Evolutionary conservation across 2,888 invertebrate species (phyloP), one percentile per base, ranked within the genome.

Genomic region (Sphaerophoria taeniata): DNA sequence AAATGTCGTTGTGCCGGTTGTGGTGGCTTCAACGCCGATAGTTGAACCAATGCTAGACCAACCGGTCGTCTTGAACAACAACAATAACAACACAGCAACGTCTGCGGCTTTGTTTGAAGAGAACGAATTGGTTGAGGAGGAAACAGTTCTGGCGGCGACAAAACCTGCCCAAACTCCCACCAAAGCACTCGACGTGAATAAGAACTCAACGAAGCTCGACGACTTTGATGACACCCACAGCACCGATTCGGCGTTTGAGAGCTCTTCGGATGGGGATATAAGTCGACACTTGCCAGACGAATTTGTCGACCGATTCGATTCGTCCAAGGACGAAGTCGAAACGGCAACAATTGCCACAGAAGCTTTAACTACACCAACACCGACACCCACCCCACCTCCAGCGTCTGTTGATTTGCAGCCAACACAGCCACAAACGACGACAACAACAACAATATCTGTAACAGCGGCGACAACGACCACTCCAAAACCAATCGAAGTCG

Each of bases 241-340:
- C 87, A 91, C 90, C 2, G 91, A 91, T 87, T 92, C 92, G 53
- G 91, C 92, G 61, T 91, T 91, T 69, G 91, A 92, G 87, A 91
- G 91, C 79, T 90, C 92, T 9, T 92, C 92, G 14, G 92, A 92
- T 56, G 91, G 92, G 39, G 91, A 92, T 56, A 91, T 91, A 0
- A 91, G 92, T 89, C 89, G 91, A 6, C 90, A 91, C 87, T 76
- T 91, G 86, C 90, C 91, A 0, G 91, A 91, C 33, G 91, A 91
- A 80, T 91, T 90, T 45, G 90, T 90, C 71, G 89, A 89, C 81
- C 89, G 90, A 6, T 87, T 91, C 4, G 91, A 91, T 71, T 36
- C 24, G 24, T 24, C 89, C 56, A 91, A 91, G 70, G 88, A 90
- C 71, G 89, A 89, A 47, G 90, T 91, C 56, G 91, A 91, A 86